Evolutionary conservation across 1,140 invertebrate genomes (phyloP).

Genomic region (Drosophila tropicalis): DNA sequence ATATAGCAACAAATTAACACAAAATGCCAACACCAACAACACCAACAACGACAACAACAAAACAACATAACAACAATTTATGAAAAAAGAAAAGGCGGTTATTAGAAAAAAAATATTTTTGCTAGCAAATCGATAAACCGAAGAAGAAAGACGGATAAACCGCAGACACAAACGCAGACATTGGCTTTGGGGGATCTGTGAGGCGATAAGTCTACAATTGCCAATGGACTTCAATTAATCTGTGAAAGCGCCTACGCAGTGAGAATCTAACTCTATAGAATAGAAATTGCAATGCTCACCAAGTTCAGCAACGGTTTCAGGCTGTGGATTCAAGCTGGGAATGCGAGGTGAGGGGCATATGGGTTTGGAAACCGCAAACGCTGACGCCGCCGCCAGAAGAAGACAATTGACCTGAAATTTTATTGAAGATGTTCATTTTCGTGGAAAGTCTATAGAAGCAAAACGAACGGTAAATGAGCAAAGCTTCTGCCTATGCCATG

Average conservation of each 20-base stretch:
- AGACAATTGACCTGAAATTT: slow-evolving; percentile 82
- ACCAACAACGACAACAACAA: too few relatives aligned
- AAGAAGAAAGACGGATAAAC: slow-evolving; percentile 38
- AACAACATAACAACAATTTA: slow-evolving; percentile 5
- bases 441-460: slow-evolving; percentile 57
- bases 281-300: slow-evolving; percentile 62
- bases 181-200: slow-evolving; percentile 46
- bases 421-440: slow-evolving; percentile 72
- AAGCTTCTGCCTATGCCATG: slow-evolving; percentile 61
- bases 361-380: slow-evolving; percentile 47
- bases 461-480: slow-evolving; percentile 78
- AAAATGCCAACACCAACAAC: slow-evolving; percentile 67
- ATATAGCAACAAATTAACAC: slow-evolving; percentile 77
- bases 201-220: slow-evolving; percentile 81
- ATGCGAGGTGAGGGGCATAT: slow-evolving; percentile 7
- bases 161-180: slow-evolving; percentile 38
- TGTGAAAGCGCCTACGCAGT: slow-evolving; percentile 81
- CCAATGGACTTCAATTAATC: slow-evolving; percentile 83
- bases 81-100: slow-evolving; percentile 5
- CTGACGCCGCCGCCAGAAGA: slow-evolving; percentile 49
- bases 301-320: slow-evolving; percentile 42
- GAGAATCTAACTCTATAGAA: slow-evolving; percentile 49
- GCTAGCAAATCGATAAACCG: slow-evolving; percentile 53
- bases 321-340: slow-evolving; percentile 25
- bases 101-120: slow-evolving; percentile 30